Conservation (phyloP, 2,888 invertebrate species). For the Halictus ligatus region DNA sequence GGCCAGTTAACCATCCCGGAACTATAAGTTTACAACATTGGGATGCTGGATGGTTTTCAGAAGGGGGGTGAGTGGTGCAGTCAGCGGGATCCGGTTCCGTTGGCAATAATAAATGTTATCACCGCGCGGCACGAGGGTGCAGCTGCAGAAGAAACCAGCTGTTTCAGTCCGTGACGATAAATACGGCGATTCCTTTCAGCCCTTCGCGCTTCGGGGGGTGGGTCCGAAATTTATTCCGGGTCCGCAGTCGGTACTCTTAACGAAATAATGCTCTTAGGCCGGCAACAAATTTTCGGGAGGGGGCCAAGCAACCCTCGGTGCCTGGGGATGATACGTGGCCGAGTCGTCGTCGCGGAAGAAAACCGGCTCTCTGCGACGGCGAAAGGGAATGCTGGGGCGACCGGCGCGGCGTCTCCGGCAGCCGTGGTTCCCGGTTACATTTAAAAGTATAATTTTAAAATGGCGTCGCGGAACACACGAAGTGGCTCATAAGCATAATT, state of each 20-base stretch:
- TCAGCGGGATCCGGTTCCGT: conserved; percentile 6
- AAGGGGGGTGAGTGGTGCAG: background rate
- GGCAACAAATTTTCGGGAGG: conserved; percentile 64
- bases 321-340: conserved; percentile 60
- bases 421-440: conserved; percentile 48
- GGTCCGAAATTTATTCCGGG: conserved; percentile 53
- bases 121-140: conserved; percentile 31
- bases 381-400: background rate
- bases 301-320: background rate
- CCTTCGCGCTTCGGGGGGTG: background rate
- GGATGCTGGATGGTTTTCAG: background rate
- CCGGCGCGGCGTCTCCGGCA: conserved; percentile 36
- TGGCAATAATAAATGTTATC: conserved; percentile 67
- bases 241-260: conserved; percentile 41
- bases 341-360: conserved; percentile 46
- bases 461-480: conserved; percentile 73
- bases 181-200: conserved; percentile 41
- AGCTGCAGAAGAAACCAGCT: conserved; percentile 55
- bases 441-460: conserved; percentile 77
- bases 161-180: conserved; percentile 47
- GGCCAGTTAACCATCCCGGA: background rate
- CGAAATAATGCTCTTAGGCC: conserved; percentile 61
- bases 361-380: background rate
- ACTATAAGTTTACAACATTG: conserved; percentile 13
- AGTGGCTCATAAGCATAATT: conserved; percentile 76